phyloP scores from a whole-genome alignment of 2,113 vertebrate genomes.

The Syrmaticus mikado region DNA sequence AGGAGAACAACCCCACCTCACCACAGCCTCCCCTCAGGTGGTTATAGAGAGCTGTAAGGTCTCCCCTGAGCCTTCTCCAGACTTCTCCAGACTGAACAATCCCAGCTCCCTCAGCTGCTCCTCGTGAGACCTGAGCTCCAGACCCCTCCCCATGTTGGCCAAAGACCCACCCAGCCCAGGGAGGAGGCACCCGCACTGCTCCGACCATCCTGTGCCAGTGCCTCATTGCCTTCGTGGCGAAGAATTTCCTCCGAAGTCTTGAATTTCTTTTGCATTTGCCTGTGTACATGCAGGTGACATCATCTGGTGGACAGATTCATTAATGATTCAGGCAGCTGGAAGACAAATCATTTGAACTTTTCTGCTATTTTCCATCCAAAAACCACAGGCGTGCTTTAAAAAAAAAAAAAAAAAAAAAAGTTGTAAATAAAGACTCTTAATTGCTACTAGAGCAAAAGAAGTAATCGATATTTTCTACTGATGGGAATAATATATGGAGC shows the following conservation, averaged over 20 bases:
- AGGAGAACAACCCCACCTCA: too few species aligned
- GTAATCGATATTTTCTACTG: background rate
- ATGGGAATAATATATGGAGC: background rate
- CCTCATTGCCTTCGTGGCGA: background rate
- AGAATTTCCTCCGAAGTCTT: background rate
- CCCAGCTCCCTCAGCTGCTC: too few species aligned
- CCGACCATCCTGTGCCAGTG: too few species aligned
- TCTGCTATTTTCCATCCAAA: background rate
- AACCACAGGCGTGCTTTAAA: background rate
- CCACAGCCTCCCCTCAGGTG: too few species aligned
- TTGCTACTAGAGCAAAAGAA: background rate
- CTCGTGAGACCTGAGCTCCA: too few species aligned
- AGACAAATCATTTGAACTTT: background rate
- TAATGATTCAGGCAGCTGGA: background rate
- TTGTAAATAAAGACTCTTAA: background rate
- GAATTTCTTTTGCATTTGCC: background rate
- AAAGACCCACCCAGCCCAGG: background rate
- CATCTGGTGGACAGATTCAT: background rate
- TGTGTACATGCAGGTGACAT: background rate
- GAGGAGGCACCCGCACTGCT: background rate
- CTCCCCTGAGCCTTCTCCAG: too few species aligned
- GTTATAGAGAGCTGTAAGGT: too few species aligned
- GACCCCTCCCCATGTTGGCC: too few species aligned
- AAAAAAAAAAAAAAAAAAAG: background rate
- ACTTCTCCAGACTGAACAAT: too few species aligned